These are phyloP conservation scores for Turritopsis dohrnii DNA, from an alignment of 30 jellyfish, hydroid and myxozoan species.

Conservation along the genomic window DNA sequence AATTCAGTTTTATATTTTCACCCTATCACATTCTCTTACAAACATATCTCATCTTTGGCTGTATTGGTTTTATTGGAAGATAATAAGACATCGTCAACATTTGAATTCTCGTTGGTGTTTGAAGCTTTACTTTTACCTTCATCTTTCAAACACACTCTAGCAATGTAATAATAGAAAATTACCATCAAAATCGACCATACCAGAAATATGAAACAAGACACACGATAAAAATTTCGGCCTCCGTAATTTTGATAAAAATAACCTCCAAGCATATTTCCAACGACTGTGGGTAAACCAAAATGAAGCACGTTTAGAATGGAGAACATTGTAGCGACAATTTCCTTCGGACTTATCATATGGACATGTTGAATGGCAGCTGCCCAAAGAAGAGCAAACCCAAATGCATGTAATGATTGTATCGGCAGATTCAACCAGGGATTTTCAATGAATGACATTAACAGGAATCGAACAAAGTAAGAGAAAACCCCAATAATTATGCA, in stretches of 20 bases:
- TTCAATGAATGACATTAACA: conserved; percentile 40
- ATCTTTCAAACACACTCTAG: not conserved
- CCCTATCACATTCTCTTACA: not conserved
- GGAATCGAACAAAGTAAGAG: conserved; percentile 43
- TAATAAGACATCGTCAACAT: not conserved
- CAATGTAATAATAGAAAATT: not conserved
- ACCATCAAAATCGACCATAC: conserved; percentile 45
- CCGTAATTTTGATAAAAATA: conserved; percentile 42
- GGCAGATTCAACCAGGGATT: conserved; percentile 55
- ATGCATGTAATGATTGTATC: conserved; percentile 48
- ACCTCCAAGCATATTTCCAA: conserved; percentile 50
- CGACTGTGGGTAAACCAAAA: conserved; percentile 55
- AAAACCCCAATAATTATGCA: conserved; percentile 40
- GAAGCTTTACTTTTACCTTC: not conserved
- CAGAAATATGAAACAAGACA: conserved; percentile 25
- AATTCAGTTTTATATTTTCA: no score
- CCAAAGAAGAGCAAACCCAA: conserved; percentile 65
- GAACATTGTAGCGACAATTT: conserved; percentile 45
- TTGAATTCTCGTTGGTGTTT: not conserved
- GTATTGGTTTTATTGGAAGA: not conserved
- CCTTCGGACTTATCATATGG: conserved; percentile 34
- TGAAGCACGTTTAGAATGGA: conserved; percentile 41
- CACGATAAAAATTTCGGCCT: conserved; percentile 43
- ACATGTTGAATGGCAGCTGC: conserved; percentile 59
- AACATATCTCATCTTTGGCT: not conserved